Evolutionary conservation across 1,140 invertebrate species (phyloP).

Genomic region (Drosophila ananassae): DNA sequence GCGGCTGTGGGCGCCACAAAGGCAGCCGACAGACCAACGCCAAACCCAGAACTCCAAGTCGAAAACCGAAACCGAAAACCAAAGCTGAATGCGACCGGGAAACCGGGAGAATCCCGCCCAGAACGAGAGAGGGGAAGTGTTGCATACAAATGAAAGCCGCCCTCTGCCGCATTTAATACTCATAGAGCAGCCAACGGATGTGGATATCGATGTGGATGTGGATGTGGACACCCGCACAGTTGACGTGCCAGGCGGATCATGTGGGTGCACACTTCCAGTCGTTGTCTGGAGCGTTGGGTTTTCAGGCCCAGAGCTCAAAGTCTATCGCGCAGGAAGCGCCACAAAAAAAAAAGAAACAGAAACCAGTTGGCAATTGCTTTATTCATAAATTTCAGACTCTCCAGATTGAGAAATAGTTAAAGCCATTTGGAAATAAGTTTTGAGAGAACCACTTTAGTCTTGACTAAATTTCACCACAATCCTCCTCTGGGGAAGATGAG

Average conservation of each 20-base stretch:
- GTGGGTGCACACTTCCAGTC: constrained; percentile 53
- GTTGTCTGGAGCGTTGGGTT: constrained; percentile 30
- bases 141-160: constrained; percentile 72
- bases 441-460: not conserved
- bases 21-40: constrained; percentile 61
- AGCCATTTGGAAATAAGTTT: not conserved
- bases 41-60: constrained; percentile 25
- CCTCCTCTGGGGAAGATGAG: constrained; percentile 39
- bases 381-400: constrained; percentile 66
- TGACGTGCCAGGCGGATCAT: constrained; percentile 34
- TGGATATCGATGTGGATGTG: constrained; percentile 45
- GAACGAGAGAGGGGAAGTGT: constrained; percentile 14
- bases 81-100: constrained; percentile 7
- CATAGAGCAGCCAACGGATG: constrained; percentile 57
- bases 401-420: constrained; percentile 11
- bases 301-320: constrained; percentile 21
- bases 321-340: constrained; percentile 44
- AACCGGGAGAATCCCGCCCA: constrained; percentile 52
- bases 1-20: constrained; percentile 76
- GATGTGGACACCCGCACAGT: constrained; percentile 64
- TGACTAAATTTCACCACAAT: not conserved
- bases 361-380: constrained; percentile 60
- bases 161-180: constrained; percentile 74
- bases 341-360: constrained; percentile 12
- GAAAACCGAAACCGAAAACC: constrained; percentile 20